Evolutionary conservation across 2,797 vertebrate species (phyloP).

Genomic region (Pteronotus mesoamericanus): DNA sequence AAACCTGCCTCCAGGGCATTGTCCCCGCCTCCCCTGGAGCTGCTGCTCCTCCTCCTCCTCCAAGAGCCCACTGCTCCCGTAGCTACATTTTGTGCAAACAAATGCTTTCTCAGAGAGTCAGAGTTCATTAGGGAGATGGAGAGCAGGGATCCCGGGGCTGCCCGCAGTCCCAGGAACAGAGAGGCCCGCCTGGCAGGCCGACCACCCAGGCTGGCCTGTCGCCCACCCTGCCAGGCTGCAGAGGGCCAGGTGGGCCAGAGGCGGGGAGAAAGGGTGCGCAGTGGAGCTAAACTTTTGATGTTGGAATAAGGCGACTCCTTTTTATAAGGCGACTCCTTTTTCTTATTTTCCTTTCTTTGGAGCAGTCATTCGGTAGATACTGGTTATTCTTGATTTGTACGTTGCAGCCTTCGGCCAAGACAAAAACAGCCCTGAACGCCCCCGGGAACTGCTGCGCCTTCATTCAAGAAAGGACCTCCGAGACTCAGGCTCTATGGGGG

Average conservation of each 20-base stretch:
- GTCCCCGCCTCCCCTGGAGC: background rate
- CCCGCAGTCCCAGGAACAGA: background rate
- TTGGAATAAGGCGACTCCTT: background rate
- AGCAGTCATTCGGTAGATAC: background rate
- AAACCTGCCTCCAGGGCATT: background rate
- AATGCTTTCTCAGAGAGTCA: slow-evolving; percentile 77
- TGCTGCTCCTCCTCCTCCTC: background rate
- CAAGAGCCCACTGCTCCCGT: background rate
- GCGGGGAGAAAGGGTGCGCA: background rate
- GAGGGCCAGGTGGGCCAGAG: background rate
- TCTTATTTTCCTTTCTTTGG: slow-evolving; percentile 32
- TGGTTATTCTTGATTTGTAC: background rate
- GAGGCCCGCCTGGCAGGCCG: background rate
- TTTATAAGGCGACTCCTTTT: background rate
- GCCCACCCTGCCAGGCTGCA: background rate
- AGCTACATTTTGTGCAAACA: slow-evolving; percentile 69
- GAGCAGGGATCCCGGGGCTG: slow-evolving; percentile 52
- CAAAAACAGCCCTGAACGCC: background rate
- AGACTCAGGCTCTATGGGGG: background rate
- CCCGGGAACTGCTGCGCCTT: background rate
- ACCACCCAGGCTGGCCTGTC: slow-evolving; percentile 19
- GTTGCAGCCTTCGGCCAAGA: slow-evolving; percentile 27
- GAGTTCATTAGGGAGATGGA: slow-evolving; percentile 72
- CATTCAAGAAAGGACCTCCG: background rate
- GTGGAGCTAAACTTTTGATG: background rate